These are phyloP conservation scores for Aldabrachelys gigantea DNA, from an alignment of 2,113 vertebrate species.

Conservation along the genomic window DNA sequence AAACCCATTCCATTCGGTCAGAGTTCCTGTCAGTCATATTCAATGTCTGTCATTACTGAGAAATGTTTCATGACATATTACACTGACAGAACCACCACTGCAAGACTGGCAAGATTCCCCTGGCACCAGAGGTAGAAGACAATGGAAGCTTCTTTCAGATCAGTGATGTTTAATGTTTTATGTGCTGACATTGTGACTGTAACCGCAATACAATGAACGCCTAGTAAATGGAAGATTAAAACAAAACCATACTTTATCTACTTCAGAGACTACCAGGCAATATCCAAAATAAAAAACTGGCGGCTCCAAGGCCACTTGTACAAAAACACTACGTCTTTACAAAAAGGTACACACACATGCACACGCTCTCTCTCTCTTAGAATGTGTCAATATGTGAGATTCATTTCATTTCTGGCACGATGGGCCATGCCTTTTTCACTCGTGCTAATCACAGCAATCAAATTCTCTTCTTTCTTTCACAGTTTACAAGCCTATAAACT, in stretches of 20 bases:
- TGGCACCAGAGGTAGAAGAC: slow-evolving; percentile 70
- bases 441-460: neutral
- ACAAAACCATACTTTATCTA: slow-evolving; percentile 66
- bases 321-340: neutral
- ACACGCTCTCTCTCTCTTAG: neutral
- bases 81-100: slow-evolving; percentile 74
- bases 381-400: neutral
- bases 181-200: slow-evolving; percentile 73
- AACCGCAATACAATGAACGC: slow-evolving; percentile 66
- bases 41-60: slow-evolving; percentile 82
- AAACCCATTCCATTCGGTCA: slow-evolving; percentile 81
- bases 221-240: slow-evolving; percentile 71
- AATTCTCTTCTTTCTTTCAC: neutral
- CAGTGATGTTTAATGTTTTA: slow-evolving; percentile 78
- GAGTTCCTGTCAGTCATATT: slow-evolving; percentile 84
- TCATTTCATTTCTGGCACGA: neutral
- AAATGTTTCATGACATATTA: slow-evolving; percentile 83
- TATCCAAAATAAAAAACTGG: slow-evolving; percentile 70
- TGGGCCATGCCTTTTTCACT: neutral
- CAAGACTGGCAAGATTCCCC: slow-evolving; percentile 72
- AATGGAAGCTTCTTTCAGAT: slow-evolving; percentile 72
- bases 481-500: neutral
- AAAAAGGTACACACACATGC: neutral
- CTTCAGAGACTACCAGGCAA: slow-evolving; percentile 68
- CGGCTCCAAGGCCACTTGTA: slow-evolving; percentile 34